phyloP scores from a whole-genome alignment of 2,888 invertebrate genomes.

The Xanthia icteritia region DNA sequence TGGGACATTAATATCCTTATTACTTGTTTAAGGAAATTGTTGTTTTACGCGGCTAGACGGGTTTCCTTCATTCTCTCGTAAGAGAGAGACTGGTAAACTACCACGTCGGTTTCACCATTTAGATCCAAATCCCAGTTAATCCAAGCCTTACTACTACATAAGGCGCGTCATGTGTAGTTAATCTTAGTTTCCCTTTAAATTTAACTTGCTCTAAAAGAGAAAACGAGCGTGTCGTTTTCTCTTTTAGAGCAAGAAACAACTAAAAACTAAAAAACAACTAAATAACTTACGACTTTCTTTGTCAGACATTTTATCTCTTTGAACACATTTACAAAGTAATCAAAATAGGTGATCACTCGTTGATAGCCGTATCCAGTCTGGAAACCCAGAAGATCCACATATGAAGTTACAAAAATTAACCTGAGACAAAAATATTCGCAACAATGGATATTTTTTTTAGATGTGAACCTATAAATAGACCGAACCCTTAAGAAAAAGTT shows the following conservation, averaged over 20 bases:
- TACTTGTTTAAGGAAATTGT: neutral
- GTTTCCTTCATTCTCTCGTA: neutral
- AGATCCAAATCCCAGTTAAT: slow-evolving; percentile 42
- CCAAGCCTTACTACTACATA: slow-evolving; percentile 26
- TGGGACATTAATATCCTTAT: neutral
- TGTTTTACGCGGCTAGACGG: neutral
- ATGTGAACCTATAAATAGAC: slow-evolving; percentile 1
- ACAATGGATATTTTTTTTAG: neutral
- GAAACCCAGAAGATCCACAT: neutral
- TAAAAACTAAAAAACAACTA: neutral
- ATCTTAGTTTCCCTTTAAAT: slow-evolving; percentile 32
- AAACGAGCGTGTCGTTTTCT: slow-evolving; percentile 1
- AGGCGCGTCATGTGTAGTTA: slow-evolving; percentile 24
- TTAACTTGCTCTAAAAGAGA: neutral
- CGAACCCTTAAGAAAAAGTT: neutral
- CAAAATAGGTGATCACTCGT: neutral
- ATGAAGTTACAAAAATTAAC: neutral
- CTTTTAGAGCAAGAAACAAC: too few relatives aligned
- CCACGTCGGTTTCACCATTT: slow-evolving; percentile 13
- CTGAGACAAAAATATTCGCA: neutral
- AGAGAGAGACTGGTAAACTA: slow-evolving; percentile 8
- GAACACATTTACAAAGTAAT: neutral
- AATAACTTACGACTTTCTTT: neutral
- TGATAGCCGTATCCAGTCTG: neutral
- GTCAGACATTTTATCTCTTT: neutral